phyloP scores from a whole-genome alignment of 2,113 vertebrate species.

The Thunnus thynnus region DNA sequence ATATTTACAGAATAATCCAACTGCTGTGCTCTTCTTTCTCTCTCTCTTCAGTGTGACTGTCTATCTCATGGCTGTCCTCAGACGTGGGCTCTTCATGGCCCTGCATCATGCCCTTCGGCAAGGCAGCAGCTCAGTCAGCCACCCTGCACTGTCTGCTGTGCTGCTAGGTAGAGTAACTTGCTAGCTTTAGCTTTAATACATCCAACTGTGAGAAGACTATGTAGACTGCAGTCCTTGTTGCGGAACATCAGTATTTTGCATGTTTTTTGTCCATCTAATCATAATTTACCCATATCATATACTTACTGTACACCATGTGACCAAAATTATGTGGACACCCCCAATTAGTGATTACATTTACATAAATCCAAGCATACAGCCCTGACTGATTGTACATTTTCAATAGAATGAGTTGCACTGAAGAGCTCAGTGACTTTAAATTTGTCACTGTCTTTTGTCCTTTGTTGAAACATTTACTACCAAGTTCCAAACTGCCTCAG shows the following conservation, averaged over 20 bases:
- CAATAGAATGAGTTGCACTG: too few species aligned
- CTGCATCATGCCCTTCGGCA: slow-evolving; percentile 77
- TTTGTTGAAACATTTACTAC: too few species aligned
- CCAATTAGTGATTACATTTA: background rate
- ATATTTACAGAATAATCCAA: background rate
- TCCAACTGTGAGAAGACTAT: background rate
- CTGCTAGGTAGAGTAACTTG: slow-evolving; percentile 84
- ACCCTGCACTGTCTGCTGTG: slow-evolving; percentile 76
- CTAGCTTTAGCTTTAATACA: background rate
- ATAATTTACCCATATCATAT: too few species aligned
- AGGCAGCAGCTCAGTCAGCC: slow-evolving; percentile 82
- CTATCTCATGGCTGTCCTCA: slow-evolving; percentile 86
- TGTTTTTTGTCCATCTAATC: too few species aligned
- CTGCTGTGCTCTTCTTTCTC: slow-evolving; percentile 44
- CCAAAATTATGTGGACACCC: background rate
- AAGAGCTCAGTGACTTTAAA: too few species aligned
- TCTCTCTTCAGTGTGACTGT: slow-evolving; percentile 76
- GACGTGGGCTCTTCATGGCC: slow-evolving; percentile 81
- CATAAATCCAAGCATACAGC: background rate
- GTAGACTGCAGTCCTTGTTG: background rate
- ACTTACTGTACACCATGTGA: too few species aligned
- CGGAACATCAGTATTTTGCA: too few species aligned
- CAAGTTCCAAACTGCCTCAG: too few species aligned
- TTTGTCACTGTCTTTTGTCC: too few species aligned
- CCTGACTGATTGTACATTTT: too few species aligned